Base-by-base conservation (phyloP, 1,140 invertebrate genomes). In the Phthorimaea operculella region DNA sequence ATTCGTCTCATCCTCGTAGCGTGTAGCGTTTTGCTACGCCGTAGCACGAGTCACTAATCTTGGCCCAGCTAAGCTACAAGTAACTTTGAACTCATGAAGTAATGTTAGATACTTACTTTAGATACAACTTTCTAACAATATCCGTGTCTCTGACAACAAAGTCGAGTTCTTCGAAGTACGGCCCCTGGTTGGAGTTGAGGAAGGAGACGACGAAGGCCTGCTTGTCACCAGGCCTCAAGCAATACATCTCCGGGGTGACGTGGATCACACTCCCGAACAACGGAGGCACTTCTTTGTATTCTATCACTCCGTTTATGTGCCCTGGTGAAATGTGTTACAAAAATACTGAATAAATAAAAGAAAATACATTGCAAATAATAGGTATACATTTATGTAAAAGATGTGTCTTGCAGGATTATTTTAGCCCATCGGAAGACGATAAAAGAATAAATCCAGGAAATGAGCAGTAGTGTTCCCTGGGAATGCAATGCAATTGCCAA, bases 131-230 rank as follows among this genome's bases (percentile, higher is more conserved):
- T 3, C 81, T 52, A 10, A 76, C 60, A 1, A 82, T 70, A 44
- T 67, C 60, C 5, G 79, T 79, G 21, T 83, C 79, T 6, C 74
- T 66, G 51, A 85, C 76, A 1, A 44, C 34, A 58, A 85, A 85
- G 60, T 79, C 72, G 4, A 83, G 62, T 68, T 85, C 81, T 63
- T 85, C 81, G 58, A 85, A 85, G 55, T 72, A 85, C 7, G 76
- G 72, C n/a, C 81, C 81, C 36, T 83, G 78, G 55, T 81, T 83
- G 11, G 79, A 79, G 51, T 81, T 85, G 33, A 66, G 71, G 58
- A 82, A 83, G 0, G 79, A 76, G 39, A 83, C 72, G 1, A 73
- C 58, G 59, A 82, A 85, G 6, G 64, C 72, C 5, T 78, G 66
- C 51, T 71, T 75, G 10, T 80, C 72, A 0, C 78, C 77, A 6